Conservation (phyloP, 2,113 vertebrate genomes). For the Ia io region DNA sequence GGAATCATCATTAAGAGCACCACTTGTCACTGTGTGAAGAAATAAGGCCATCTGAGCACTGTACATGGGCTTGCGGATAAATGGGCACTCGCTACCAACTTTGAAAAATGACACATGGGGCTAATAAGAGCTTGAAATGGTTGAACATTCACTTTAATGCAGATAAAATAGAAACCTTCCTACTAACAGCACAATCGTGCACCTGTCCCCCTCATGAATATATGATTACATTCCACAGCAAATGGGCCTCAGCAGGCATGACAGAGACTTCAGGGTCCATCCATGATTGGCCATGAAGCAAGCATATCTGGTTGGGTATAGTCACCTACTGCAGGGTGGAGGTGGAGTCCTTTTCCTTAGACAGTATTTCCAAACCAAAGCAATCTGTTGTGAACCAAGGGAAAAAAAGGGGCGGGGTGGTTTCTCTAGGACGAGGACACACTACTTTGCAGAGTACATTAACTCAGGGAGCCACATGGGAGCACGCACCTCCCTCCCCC, state of each 20-base stretch:
- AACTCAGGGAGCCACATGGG: neutral
- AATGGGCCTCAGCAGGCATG: neutral
- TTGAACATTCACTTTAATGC: neutral
- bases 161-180: conserved; percentile 3
- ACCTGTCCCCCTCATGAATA: neutral
- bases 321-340: neutral
- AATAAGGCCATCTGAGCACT: neutral
- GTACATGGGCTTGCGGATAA: neutral
- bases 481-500: neutral
- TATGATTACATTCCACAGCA: neutral
- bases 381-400: neutral
- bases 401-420: neutral
- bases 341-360: neutral
- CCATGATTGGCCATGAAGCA: neutral
- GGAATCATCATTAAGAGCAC: neutral
- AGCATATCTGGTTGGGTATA: neutral
- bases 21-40: neutral
- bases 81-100: neutral
- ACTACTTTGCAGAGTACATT: neutral
- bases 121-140: neutral
- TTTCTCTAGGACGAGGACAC: neutral
- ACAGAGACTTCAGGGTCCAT: neutral
- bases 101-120: conserved; percentile 35
- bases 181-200: neutral
- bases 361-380: conserved; percentile 22